phyloP scores from a whole-genome alignment of 2,113 vertebrate genomes.

The Chaetorhynchus papuensis region DNA sequence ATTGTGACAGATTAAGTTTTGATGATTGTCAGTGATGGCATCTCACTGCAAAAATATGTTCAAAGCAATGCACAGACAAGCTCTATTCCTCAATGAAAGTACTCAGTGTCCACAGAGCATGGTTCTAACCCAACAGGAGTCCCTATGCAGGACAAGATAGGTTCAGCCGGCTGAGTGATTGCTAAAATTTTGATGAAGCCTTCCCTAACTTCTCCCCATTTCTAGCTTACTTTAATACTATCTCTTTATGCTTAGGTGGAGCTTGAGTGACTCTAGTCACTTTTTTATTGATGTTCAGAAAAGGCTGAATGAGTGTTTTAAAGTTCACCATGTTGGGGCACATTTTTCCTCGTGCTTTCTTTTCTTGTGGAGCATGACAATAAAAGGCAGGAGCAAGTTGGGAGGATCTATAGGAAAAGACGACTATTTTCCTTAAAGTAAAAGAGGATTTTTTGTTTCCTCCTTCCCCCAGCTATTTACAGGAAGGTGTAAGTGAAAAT shows the following conservation, averaged over 20 bases:
- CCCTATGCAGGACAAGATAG: fast-evolving
- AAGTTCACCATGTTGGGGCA: not conserved
- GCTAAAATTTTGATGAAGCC: not conserved
- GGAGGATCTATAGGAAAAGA: not conserved
- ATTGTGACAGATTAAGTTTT: not conserved
- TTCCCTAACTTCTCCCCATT: not conserved
- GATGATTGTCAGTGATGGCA: not conserved
- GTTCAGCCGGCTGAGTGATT: not conserved
- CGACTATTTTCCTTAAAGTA: not conserved
- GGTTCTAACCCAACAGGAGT: fast-evolving
- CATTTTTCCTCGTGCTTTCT: not conserved
- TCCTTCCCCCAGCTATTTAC: not conserved
- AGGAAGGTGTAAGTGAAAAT: not conserved
- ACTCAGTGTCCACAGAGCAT: fast-evolving
- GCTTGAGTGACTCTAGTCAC: not conserved
- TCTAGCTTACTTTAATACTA: not conserved
- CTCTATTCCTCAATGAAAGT: not conserved
- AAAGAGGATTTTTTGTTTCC: not conserved
- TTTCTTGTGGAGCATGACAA: not conserved
- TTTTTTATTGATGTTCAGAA: not conserved
- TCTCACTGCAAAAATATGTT: not conserved
- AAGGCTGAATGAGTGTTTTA: not conserved
- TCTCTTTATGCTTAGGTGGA: not conserved
- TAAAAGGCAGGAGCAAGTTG: not conserved
- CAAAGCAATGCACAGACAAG: not conserved